Percentiles rank a stretch among this genome's conserved stretches.
Conservation (phyloP, 2,888 invertebrate genomes). For the Esperia sulphurella region DNA sequence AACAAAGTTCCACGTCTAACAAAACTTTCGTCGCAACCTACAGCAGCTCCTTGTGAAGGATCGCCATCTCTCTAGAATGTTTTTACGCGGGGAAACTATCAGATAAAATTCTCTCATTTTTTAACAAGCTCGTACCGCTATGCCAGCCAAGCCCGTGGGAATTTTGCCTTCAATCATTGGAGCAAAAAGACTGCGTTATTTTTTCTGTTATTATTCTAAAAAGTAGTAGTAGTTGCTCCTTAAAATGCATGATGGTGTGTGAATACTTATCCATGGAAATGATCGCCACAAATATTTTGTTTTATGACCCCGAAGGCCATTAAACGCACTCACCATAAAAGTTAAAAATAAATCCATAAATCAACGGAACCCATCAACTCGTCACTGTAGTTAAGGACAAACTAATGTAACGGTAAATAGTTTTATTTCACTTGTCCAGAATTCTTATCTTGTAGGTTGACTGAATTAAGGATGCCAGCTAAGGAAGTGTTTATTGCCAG, state of each 20-base stretch:
- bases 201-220: too few relatives aligned
- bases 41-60: background rate
- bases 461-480: too few relatives aligned
- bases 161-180: background rate
- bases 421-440: too few relatives aligned
- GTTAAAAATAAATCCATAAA: conserved; percentile 5
- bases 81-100: background rate
- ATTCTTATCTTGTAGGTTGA: too few relatives aligned
- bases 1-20: too few relatives aligned
- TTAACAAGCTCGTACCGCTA: background rate
- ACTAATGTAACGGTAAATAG: too few relatives aligned
- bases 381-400: too few relatives aligned
- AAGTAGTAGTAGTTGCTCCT: too few relatives aligned
- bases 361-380: background rate
- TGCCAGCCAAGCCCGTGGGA: background rate
- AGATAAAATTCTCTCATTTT: background rate
- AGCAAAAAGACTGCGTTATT: background rate
- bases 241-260: too few relatives aligned
- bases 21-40: background rate
- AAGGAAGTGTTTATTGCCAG: too few relatives aligned
- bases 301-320: too few relatives aligned
- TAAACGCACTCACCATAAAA: too few relatives aligned
- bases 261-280: background rate
- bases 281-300: background rate
- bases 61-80: background rate